phyloP scores from a whole-genome alignment of 2,797 vertebrate species.

The Sebastes vulpes region DNA sequence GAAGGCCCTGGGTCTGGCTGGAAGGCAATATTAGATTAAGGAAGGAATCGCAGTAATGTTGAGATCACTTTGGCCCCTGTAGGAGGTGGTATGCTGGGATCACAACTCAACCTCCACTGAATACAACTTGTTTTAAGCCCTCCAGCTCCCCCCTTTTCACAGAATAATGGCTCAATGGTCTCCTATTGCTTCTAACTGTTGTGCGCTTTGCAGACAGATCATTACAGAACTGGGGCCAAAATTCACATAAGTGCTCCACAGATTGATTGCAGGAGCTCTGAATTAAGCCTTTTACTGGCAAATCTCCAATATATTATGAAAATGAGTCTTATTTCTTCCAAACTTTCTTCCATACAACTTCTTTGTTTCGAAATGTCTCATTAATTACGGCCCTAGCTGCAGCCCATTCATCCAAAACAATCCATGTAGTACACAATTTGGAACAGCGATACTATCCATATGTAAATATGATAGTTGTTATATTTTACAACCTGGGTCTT shows the following conservation, averaged over 20 bases:
- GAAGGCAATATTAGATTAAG: constrained; percentile 41
- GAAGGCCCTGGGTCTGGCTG: constrained; percentile 24
- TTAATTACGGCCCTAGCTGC: background rate
- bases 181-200: background rate
- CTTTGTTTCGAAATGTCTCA: background rate
- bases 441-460: background rate
- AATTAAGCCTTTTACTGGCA: background rate
- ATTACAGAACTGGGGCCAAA: background rate
- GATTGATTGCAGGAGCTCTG: background rate
- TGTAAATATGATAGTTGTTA: background rate
- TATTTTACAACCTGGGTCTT: background rate
- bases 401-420: background rate
- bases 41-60: constrained; percentile 26
- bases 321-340: background rate
- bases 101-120: constrained; percentile 16
- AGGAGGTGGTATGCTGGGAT: constrained; percentile 15
- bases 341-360: background rate
- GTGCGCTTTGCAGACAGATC: background rate
- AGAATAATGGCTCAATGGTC: constrained; percentile 22
- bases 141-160: constrained; percentile 14
- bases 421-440: background rate
- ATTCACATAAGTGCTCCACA: background rate
- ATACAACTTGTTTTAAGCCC: constrained; percentile 21
- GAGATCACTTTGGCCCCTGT: constrained; percentile 24
- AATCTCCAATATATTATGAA: background rate